These are phyloP conservation scores for Bombus confusus DNA, from an alignment of 1,140 invertebrate species.

Conservation along the genomic window DNA sequence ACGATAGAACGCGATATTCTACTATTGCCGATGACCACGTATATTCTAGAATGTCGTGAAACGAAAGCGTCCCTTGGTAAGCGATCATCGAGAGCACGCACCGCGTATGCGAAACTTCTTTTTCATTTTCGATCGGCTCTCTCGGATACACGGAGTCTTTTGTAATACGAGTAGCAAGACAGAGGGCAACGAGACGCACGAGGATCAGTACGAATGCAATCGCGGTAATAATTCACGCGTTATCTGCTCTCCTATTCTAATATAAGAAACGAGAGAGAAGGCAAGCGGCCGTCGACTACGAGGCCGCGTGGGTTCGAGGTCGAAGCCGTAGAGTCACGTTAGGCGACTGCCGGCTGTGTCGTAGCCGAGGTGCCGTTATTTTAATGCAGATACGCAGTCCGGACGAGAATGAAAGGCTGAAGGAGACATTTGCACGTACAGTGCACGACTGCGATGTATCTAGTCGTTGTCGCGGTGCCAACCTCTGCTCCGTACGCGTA, in stretches of 20 bases:
- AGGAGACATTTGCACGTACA: slow-evolving; percentile 63
- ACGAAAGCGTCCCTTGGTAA: slow-evolving; percentile 24
- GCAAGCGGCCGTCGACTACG: slow-evolving; percentile 37
- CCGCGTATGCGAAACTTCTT: background rate
- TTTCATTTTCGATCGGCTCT: background rate
- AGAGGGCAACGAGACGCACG: background rate
- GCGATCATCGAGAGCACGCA: background rate
- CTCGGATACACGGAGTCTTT: background rate
- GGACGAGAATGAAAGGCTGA: slow-evolving; percentile 68
- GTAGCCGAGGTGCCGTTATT: slow-evolving; percentile 69
- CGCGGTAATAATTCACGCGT: slow-evolving; percentile 44
- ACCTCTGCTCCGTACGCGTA: background rate
- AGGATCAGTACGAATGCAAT: slow-evolving; percentile 38
- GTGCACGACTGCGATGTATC: slow-evolving; percentile 37
- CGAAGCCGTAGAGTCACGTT: slow-evolving; percentile 68
- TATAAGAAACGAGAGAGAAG: slow-evolving; percentile 34
- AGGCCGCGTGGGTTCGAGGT: slow-evolving; percentile 68
- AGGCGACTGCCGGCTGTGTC: slow-evolving; percentile 63
- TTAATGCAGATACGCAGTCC: slow-evolving; percentile 65
- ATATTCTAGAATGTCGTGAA: background rate
- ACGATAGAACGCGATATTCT: background rate
- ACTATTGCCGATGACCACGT: no score
- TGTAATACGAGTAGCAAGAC: background rate
- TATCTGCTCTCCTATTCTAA: slow-evolving; percentile 45
- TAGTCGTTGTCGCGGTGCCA: slow-evolving; percentile 6